Evolutionary conservation across 2,888 invertebrate genomes (phyloP).

Genomic region (Galeruca laticollis): DNA sequence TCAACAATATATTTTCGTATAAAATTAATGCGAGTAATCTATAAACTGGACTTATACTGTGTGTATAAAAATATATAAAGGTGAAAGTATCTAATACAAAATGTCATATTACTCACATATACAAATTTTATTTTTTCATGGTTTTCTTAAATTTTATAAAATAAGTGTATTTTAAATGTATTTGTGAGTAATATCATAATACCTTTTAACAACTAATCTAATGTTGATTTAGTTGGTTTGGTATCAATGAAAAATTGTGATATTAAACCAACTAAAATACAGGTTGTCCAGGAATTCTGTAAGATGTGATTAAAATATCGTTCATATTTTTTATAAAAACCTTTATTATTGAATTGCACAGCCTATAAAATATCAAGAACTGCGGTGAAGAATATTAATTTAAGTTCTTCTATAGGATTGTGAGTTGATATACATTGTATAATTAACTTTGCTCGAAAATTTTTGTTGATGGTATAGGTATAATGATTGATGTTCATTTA

Average conservation of each 20-base stretch:
- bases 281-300: neutral
- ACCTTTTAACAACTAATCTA: neutral
- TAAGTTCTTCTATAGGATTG: too few relatives aligned
- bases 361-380: too few relatives aligned
- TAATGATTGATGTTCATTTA: too few relatives aligned
- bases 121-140: neutral
- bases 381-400: too few relatives aligned
- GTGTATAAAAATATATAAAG: neutral
- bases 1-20: too few relatives aligned
- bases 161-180: neutral
- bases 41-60: neutral
- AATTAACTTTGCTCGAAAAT: too few relatives aligned
- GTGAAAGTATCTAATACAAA: slow-evolving; percentile 1
- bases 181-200: neutral
- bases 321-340: too few relatives aligned
- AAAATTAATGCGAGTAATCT: neutral
- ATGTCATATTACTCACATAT: neutral
- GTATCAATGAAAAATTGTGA: neutral
- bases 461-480: too few relatives aligned
- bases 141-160: neutral
- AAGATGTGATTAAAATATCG: too few relatives aligned
- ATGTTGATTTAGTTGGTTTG: neutral
- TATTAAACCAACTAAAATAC: neutral
- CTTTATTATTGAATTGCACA: too few relatives aligned
- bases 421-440: too few relatives aligned